These are phyloP conservation scores for Salminus brasiliensis DNA, from an alignment of 2,113 vertebrate genomes.

Conservation along the genomic window DNA sequence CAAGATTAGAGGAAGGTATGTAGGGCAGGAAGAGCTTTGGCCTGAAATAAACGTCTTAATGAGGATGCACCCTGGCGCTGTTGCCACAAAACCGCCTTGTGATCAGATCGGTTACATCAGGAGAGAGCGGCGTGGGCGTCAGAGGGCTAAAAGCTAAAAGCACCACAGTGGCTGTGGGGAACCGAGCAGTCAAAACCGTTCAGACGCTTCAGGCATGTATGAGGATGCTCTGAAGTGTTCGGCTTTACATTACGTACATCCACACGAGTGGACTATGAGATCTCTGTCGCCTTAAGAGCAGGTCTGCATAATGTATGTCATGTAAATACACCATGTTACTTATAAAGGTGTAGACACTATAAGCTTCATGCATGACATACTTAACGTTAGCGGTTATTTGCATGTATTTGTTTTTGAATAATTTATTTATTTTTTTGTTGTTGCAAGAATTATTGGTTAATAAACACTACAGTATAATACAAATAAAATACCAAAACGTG, in stretches of 20 bases:
- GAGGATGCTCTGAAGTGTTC: not conserved
- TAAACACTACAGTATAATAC: no score
- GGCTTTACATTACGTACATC: constrained; percentile 19
- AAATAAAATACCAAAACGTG: no score
- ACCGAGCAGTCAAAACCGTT: not conserved
- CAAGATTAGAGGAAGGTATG: not conserved
- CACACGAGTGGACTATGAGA: constrained; percentile 19
- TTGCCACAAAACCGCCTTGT: not conserved
- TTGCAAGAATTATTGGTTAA: no score
- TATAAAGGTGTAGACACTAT: not conserved
- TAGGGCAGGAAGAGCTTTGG: constrained; percentile 24
- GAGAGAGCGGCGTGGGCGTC: not conserved
- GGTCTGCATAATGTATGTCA: constrained; percentile 32
- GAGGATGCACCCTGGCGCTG: not conserved
- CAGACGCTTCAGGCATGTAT: not conserved
- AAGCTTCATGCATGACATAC: not conserved
- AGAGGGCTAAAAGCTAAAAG: not conserved
- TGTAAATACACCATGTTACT: not conserved
- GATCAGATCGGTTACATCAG: constrained; percentile 4
- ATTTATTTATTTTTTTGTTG: no score
- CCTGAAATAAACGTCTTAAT: not conserved
- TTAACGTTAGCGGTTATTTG: not conserved
- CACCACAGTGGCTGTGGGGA: not conserved
- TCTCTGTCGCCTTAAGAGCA: not conserved
- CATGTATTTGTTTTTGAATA: not conserved